Conservation (phyloP, 2,888 invertebrate species). For the Plebejus argus region DNA sequence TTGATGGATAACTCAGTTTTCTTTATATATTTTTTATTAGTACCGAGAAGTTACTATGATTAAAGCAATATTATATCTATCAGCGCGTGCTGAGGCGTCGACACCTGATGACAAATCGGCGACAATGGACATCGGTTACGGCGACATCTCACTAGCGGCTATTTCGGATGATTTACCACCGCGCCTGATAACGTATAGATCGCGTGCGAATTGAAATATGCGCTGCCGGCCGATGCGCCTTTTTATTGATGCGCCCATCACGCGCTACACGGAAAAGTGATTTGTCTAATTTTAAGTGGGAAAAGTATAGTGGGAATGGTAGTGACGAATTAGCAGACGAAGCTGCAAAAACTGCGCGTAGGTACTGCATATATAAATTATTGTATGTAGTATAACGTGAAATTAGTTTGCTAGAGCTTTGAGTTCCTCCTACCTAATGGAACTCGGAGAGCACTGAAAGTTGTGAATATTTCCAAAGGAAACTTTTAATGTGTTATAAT, state of each 20-base stretch:
- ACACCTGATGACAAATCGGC: constrained; percentile 30
- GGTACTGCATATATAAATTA: neutral
- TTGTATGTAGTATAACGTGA: neutral
- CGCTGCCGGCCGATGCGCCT: neutral
- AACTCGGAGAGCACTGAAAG: neutral
- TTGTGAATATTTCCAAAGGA: neutral
- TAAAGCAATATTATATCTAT: constrained; percentile 25
- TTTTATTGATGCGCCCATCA: constrained; percentile 1
- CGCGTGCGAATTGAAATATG: constrained; percentile 18
- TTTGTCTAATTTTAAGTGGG: constrained; percentile 16
- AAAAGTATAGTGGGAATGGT: neutral
- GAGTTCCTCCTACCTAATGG: neutral
- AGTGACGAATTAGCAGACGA: neutral
- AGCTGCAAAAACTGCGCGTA: neutral
- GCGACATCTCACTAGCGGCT: constrained; percentile 29
- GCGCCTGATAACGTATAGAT: constrained; percentile 20
- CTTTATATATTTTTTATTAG: constrained; percentile 13
- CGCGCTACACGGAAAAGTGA: neutral
- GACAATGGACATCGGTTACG: constrained; percentile 28
- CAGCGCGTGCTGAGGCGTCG: constrained; percentile 14
- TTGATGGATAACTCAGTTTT: neutral
- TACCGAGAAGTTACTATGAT: neutral
- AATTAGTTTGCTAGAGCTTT: neutral
- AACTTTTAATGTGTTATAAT: neutral
- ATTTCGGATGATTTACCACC: constrained; percentile 29